phyloP scores from a whole-genome alignment of 2,888 invertebrate species.

The Argyresthia goedartella region DNA sequence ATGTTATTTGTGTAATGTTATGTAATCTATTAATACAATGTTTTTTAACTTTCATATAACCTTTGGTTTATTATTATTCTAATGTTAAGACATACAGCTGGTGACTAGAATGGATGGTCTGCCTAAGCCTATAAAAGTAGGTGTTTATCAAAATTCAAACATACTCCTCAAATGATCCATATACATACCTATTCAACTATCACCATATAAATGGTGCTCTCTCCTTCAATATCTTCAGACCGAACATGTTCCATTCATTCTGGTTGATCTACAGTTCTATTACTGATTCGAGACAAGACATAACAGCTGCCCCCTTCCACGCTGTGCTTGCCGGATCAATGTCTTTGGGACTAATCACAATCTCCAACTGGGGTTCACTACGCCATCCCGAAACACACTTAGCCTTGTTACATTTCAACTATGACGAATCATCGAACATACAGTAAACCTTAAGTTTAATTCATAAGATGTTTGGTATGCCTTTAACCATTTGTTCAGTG shows the following conservation, averaged over 20 bases:
- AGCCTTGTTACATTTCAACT: too few relatives aligned
- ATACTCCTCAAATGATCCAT: not conserved
- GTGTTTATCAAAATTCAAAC: too few relatives aligned
- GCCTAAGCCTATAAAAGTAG: too few relatives aligned
- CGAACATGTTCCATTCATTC: conserved; percentile 88
- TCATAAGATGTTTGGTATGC: too few relatives aligned
- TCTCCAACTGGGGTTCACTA: too few relatives aligned
- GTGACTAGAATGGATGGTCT: too few relatives aligned
- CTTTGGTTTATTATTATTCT: too few relatives aligned
- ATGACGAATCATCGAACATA: too few relatives aligned
- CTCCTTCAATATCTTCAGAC: conserved; percentile 88
- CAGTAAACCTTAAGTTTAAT: too few relatives aligned
- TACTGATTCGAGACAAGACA: conserved; percentile 93
- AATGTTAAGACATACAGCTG: too few relatives aligned
- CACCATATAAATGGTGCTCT: conserved; percentile 93
- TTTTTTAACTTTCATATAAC: not conserved
- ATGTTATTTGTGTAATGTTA: not conserved
- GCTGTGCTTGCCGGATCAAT: conserved; percentile 91
- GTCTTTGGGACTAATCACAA: conserved; percentile 91
- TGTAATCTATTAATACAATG: not conserved
- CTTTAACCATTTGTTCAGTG: too few relatives aligned
- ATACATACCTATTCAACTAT: not conserved
- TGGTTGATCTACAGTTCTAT: conserved; percentile 93
- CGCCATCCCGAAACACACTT: too few relatives aligned
- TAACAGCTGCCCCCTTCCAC: conserved; percentile 96